Conservation (phyloP, 2,797 vertebrate species). For the Hoplostethus atlanticus region DNA sequence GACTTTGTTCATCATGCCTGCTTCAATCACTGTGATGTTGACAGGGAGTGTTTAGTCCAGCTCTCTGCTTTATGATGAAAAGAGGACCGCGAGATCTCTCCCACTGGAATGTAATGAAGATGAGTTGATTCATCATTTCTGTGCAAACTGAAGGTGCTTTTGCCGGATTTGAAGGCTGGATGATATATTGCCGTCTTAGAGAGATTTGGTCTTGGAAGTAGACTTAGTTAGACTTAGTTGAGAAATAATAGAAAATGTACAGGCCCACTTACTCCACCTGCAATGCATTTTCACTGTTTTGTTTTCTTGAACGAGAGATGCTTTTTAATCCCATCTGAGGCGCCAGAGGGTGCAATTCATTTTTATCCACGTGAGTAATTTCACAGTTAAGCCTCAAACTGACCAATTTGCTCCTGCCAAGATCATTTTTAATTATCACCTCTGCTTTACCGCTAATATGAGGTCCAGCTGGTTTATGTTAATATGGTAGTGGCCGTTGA, state of each 20-base stretch:
- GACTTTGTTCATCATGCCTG: constrained; percentile 49
- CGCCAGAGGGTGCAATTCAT: constrained; percentile 74
- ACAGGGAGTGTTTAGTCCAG: constrained; percentile 43
- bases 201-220: constrained; percentile 65
- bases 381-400: constrained; percentile 81
- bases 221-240: constrained; percentile 38
- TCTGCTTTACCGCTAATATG: constrained; percentile 76
- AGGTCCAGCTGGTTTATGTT: constrained; percentile 75
- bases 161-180: constrained; percentile 62
- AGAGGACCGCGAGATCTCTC: constrained; percentile 54
- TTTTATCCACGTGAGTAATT: constrained; percentile 74
- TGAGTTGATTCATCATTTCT: constrained; percentile 63
- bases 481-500: constrained; percentile 58
- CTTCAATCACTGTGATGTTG: constrained; percentile 56
- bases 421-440: constrained; percentile 84
- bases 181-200: constrained; percentile 62
- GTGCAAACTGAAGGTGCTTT: constrained; percentile 59
- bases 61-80: constrained; percentile 56
- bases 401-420: constrained; percentile 73
- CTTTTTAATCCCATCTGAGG: constrained; percentile 67
- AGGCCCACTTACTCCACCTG: constrained; percentile 68
- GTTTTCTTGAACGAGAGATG: constrained; percentile 59
- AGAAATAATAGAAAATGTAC: constrained; percentile 71
- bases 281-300: constrained; percentile 64
- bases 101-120: constrained; percentile 58